A percentile compares a stretch with the other conserved stretches of the same genome.
Evolutionary conservation across 2,888 invertebrate species (phyloP).

Genomic region (Ecliptopera silaceata): DNA sequence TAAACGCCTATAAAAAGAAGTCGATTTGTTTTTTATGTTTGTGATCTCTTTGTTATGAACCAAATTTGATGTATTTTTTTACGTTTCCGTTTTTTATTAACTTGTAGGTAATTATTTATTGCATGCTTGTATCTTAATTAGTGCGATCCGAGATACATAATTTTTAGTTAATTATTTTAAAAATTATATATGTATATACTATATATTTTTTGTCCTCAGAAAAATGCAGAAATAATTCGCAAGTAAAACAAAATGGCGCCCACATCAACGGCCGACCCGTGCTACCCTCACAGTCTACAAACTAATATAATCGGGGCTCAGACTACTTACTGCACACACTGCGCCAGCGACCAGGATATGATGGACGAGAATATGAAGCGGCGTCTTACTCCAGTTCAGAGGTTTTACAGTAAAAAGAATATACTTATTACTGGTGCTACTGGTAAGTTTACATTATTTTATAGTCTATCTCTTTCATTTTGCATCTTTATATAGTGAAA

Average conservation of each 20-base stretch:
- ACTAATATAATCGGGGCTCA: slow-evolving; percentile 12
- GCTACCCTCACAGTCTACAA: slow-evolving; percentile 15
- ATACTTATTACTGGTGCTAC: slow-evolving; percentile 85
- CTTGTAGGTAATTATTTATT: no score
- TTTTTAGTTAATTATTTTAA: no score
- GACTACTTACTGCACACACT: slow-evolving; percentile 31
- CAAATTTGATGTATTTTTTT: no score
- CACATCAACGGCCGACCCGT: slow-evolving; percentile 18
- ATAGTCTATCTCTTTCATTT: no score
- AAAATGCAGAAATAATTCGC: slow-evolving; percentile 34
- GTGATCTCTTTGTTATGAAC: no score
- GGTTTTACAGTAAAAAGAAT: slow-evolving; percentile 83
- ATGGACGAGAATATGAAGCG: slow-evolving; percentile 50
- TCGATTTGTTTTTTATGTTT: no score
- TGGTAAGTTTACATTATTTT: slow-evolving; percentile 71
- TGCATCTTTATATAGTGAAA: no score
- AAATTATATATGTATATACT: neutral
- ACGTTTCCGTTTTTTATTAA: no score
- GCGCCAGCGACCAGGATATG: slow-evolving; percentile 27
- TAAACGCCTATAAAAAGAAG: no score
- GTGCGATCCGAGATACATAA: no score
- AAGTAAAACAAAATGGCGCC: slow-evolving; percentile 46
- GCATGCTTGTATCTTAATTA: no score
- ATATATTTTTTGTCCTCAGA: slow-evolving; percentile 44
- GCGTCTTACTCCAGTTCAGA: slow-evolving; percentile 71